Evolutionary conservation across 2,888 invertebrate genomes (phyloP), one percentile per base, ranked within the genome.

Genomic region (Mythimna lalbum): DNA sequence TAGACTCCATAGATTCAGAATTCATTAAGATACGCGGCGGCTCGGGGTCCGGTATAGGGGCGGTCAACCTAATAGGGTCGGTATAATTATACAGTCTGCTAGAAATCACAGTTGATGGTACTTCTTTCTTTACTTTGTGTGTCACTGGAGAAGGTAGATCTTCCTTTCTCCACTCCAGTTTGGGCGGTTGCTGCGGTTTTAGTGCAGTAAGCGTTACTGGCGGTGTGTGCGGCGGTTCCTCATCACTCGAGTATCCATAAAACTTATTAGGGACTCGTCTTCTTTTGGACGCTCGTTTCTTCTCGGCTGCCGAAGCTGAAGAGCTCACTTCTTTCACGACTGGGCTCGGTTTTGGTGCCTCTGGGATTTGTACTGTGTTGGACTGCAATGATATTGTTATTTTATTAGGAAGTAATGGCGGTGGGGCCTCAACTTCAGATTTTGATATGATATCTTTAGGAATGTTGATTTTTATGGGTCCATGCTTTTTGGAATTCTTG

Each of bases 201-300:
- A 94, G 86, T 73, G 95, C 97, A 21, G 96, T 96, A 31, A 89
- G 78, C 21, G 96, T 95, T 31, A 89, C 78, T 17, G 96, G 94
- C 33, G 96, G 96, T 93, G 73, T 96, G 96, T 64, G 96, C 63
- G 89, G 78, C 39, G 80, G 36, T 78, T 98, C 98, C 86, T 98
- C 98, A 83, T 98, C 98, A 90, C 98, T 98, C 0, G 98, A 98
- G 90, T 98, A 98, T 0, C 98, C 98, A 89, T 98, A 98, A 90
- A 98, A 98, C 88, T 97, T 98, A 88, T 98, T 98, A 0, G 98
- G 98, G 39, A 98, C 97, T 53, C 98, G 94, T 85, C 98, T 96
- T 73, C 98, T 96, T 92, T 98, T 98, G 1, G 98, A 98, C 1
- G 97, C 97, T 50, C 98, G 96, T 88, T 97, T 98, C 23, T 93